Evolutionary conservation across 2,113 vertebrate species (phyloP), one percentile per base, ranked within the genome.

Genomic region (Corvus moneduloides): DNA sequence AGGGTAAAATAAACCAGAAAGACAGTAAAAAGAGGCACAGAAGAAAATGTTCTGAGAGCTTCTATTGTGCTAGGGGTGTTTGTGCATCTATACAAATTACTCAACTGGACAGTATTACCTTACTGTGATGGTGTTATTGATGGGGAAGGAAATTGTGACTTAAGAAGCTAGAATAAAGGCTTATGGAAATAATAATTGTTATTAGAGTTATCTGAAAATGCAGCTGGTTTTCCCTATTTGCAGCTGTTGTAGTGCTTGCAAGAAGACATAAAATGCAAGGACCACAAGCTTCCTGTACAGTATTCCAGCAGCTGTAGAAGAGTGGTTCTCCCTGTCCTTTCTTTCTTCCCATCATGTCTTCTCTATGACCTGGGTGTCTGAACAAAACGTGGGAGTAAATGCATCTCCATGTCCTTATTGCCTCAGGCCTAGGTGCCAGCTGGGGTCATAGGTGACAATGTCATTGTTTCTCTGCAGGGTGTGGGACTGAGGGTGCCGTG

Each of bases 1-100:
- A 92, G 75, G 67, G 63, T 80, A n/a, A 90, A 95, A 95, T 80
- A 94, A 95, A 85, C 43, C 43, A 85, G 49, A 76, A 90, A 69
- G 48, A n/a, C 13, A 16, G 55, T 54, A 76, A 87, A 92, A 84
- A 77, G 35, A 78, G 39, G 39, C 72, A 90, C 35, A 62, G 41
- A 84, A 71, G 27, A 85, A 82, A 95, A 88, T 54, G 23, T 56
- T 75, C 78, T 49, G 82, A 77, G 82, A 71, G 33, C 41, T 91
- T 77, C 55, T 85, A 1, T 51, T 3, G 1, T 1, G 2, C n/a
- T 35, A 32, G 37, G 49, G 32, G 7, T 88, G 16, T 67, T 89
- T 74, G 41, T 87, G 56, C 35, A n/a, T n/a, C 43, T 87, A 22
- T 44, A 48, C 8, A 16, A 71, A 44, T 85, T 89, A 71, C 33